A percentile compares a stretch with the other conserved stretches of the same genome.
These are phyloP conservation scores for Tiliqua scincoides DNA, from an alignment of 2,113 vertebrate genomes.

Conservation along the genomic window DNA sequence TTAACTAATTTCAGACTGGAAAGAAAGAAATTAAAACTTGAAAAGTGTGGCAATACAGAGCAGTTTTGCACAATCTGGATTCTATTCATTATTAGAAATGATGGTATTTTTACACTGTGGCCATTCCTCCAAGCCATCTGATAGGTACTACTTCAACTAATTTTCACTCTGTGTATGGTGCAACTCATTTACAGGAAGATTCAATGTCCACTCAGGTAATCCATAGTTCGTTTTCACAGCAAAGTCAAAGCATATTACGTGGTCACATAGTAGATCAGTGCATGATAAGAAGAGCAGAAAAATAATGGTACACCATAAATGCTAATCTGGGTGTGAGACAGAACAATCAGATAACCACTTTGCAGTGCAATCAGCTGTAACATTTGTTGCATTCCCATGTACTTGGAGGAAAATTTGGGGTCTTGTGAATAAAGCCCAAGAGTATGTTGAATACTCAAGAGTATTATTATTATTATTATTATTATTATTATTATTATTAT, in stretches of 20 bases:
- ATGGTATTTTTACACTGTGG: neutral
- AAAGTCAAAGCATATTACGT: neutral
- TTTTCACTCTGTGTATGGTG: neutral
- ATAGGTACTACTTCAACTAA: neutral
- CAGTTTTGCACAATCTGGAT: neutral
- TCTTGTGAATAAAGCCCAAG: neutral
- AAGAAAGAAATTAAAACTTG: no score
- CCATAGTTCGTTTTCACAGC: neutral
- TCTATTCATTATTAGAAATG: neutral
- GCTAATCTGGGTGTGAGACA: neutral
- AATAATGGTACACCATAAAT: neutral
- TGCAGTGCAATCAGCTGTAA: neutral
- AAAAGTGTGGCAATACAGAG: neutral
- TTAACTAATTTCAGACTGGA: no score
- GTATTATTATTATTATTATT: no score
- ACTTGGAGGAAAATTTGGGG: neutral
- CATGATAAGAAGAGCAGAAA: neutral
- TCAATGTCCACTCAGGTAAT: neutral
- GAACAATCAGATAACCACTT: neutral
- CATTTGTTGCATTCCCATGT: neutral
- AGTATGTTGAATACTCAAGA: neutral
- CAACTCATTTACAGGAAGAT: neutral
- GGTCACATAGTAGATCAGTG: neutral
- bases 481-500: no score
- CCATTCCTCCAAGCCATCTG: neutral